Conservation (phyloP, 2,797 vertebrate species). For the Taeniopygia guttata region DNA sequence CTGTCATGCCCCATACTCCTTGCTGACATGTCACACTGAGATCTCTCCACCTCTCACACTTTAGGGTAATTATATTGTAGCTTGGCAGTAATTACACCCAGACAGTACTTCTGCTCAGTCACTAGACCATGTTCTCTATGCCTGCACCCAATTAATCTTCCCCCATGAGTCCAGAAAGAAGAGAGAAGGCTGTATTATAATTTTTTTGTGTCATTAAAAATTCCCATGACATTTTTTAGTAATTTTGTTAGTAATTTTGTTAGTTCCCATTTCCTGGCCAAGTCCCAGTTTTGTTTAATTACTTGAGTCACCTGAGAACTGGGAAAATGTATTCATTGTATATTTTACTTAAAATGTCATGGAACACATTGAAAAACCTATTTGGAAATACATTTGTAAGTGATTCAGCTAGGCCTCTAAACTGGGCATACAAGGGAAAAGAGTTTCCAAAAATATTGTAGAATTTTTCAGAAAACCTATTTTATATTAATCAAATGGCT, state of each 20-base stretch:
- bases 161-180: background rate
- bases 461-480: background rate
- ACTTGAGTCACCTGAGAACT: background rate
- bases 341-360: background rate
- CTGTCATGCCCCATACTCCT: background rate
- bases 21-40: background rate
- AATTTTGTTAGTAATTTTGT: background rate
- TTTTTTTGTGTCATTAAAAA: background rate
- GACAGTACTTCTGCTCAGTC: background rate
- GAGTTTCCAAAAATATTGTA: background rate
- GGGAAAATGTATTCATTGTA: background rate
- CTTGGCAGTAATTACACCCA: background rate
- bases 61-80: background rate
- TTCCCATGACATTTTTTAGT: background rate
- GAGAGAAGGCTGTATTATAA: background rate
- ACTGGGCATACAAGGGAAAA: background rate
- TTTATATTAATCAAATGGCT: background rate
- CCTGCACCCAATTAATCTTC: constrained; percentile 12
- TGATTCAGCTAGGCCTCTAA: background rate
- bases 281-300: background rate
- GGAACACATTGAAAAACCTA: background rate
- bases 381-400: background rate
- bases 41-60: background rate
- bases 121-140: background rate
- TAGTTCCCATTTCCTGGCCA: background rate